Conservation (phyloP, 2,888 invertebrate species). For the Cetonia aurata region DNA sequence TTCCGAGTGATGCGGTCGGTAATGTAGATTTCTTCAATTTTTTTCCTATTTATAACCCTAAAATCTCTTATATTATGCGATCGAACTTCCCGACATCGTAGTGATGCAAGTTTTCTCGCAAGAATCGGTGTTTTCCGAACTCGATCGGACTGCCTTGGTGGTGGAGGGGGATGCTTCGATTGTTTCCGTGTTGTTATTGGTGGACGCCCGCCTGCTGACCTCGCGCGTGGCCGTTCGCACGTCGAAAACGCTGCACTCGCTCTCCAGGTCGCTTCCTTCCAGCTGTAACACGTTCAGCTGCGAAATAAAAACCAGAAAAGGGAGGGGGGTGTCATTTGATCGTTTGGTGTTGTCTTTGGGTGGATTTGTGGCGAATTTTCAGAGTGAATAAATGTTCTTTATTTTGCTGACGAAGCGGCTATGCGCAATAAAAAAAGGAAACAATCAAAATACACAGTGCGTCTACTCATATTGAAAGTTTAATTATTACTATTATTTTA, state of each 20-base stretch:
- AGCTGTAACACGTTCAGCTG: slow-evolving; percentile 68
- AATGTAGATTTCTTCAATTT: background rate
- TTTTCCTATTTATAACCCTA: background rate
- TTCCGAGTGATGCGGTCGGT: background rate
- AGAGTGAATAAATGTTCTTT: no score
- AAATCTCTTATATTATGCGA: slow-evolving; percentile 65
- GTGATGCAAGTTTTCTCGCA: slow-evolving; percentile 71
- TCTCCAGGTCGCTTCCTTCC: slow-evolving; percentile 74
- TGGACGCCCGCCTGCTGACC: slow-evolving; percentile 67
- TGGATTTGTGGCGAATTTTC: no score
- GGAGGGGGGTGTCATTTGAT: background rate
- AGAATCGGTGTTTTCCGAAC: slow-evolving; percentile 70
- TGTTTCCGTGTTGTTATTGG: slow-evolving; percentile 68
- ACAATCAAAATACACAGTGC: no score
- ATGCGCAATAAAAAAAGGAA: no score
- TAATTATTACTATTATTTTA: no score
- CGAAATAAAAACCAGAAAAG: slow-evolving; percentile 45
- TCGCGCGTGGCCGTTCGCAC: slow-evolving; percentile 70
- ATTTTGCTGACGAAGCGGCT: no score
- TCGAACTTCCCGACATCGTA: slow-evolving; percentile 71
- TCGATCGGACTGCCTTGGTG: slow-evolving; percentile 67
- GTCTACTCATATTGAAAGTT: no score
- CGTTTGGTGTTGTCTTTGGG: no score
- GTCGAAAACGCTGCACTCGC: slow-evolving; percentile 74
- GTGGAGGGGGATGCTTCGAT: slow-evolving; percentile 63